Evolutionary conservation across 2,888 invertebrate genomes (phyloP), one percentile per base, ranked within the genome.

Genomic region (Meteorus cinctellus): DNA sequence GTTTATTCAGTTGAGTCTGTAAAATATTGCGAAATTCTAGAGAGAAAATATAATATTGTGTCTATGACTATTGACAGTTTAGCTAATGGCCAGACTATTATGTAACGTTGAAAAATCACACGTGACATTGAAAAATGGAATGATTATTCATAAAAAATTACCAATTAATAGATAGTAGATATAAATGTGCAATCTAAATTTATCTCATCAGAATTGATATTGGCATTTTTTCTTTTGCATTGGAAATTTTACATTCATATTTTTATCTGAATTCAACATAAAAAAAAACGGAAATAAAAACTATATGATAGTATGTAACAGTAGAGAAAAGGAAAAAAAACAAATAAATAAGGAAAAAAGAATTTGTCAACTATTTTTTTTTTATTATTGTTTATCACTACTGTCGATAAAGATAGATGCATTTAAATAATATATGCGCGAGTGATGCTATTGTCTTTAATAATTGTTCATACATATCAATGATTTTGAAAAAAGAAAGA

Each of bases 401-500:
- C n/a, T 19, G 55, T 19, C 4, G 4, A 19, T 19, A 5, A 24
- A n/a, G 10, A 55, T 55, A 55, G n/a, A 19, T 8, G 19, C 55
- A 19, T 55, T 4, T n/a, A 8, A 55, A 55, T 55, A 55, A 55
- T 55, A 55, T 19, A 55, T 19, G n/a, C 55, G 2, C 4, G 4
- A 55, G 6, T 19, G 55, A 55, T 19, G 19, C 16, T n/a, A 48
- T 48, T 48, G n/a, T n/a, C 2, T 48, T 4, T 55, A 24, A 55
- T 55, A 19, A 55, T 55, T 19, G 19, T 55, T 55, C n/a, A 48
- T 48, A 48, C 8, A 55, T 55, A 55, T 55, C n/a, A 55, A 55
- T 55, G 19, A 55, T 55, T 55, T 55, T 8, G 10, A 55, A 55
- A 19, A 55, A 19, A n/a, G n/a, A 14, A 14, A 14, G 4, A 48